Percentiles rank a stretch among this genome's conserved stretches.
Evolutionary conservation across 2,888 invertebrate species (phyloP).

Genomic region (Ophioninae sp.): DNA sequence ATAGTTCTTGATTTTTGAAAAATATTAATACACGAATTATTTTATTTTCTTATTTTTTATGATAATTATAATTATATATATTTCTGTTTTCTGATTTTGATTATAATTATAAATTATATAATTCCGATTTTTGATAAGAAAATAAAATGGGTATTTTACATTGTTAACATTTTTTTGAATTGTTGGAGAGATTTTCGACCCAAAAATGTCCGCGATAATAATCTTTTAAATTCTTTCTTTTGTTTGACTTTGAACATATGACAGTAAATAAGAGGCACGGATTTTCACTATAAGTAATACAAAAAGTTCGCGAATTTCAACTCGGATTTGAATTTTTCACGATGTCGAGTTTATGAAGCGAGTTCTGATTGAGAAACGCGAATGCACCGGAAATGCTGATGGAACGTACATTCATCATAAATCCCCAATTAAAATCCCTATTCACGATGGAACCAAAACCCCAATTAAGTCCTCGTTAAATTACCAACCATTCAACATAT

Average conservation of each 20-base stretch:
- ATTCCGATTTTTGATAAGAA: background rate
- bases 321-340: background rate
- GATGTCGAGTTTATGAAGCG: background rate
- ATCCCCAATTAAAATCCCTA: background rate
- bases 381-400: background rate
- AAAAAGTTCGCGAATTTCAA: background rate
- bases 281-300: background rate
- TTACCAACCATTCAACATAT: background rate
- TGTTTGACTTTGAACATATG: slow-evolving; percentile 8
- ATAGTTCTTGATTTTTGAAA: too few relatives aligned
- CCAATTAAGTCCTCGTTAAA: background rate
- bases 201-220: slow-evolving; percentile 34
- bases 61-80: too few relatives aligned
- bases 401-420: background rate
- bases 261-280: background rate
- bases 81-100: too few relatives aligned
- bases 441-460: background rate
- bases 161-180: background rate
- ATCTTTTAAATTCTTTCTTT: slow-evolving; percentile 30
- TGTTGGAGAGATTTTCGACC: slow-evolving; percentile 9
- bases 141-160: background rate
- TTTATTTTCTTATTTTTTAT: too few relatives aligned
- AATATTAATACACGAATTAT: too few relatives aligned
- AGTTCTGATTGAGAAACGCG: background rate
- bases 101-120: too few relatives aligned